Conservation (phyloP, 2,113 vertebrate genomes). For the Cyanoramphus novaezelandiae region DNA sequence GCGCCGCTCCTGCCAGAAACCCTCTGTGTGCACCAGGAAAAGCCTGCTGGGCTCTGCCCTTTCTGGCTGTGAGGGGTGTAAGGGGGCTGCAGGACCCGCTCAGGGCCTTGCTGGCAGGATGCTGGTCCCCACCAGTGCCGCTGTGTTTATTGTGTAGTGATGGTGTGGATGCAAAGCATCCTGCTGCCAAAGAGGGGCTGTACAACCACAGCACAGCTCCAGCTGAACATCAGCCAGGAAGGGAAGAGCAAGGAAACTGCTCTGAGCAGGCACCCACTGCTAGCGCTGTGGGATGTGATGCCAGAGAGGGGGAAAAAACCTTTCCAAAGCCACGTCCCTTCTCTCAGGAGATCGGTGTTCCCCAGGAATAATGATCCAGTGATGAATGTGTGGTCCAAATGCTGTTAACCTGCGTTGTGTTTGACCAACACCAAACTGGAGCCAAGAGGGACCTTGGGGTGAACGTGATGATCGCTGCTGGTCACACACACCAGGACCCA, state of each 20-base stretch:
- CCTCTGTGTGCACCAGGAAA: neutral
- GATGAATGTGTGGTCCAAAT: neutral
- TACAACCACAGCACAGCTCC: neutral
- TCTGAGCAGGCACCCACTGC: neutral
- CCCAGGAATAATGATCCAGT: accelerated
- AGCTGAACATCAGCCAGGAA: neutral
- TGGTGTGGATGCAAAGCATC: neutral
- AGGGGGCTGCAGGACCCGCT: neutral
- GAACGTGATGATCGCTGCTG: neutral
- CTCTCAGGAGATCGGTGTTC: neutral
- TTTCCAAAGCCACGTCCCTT: neutral
- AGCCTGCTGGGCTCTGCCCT: neutral
- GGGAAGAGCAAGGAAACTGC: neutral
- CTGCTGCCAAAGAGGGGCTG: neutral
- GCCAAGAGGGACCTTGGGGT: no score
- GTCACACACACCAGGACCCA: accelerated
- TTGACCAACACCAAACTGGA: neutral
- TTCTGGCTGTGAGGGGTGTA: neutral
- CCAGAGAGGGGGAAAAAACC: neutral
- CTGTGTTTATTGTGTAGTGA: neutral
- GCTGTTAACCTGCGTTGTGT: neutral
- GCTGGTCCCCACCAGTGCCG: neutral
- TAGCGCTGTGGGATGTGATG: accelerated
- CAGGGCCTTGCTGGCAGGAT: neutral
- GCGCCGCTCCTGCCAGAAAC: neutral